Percentiles rank a stretch among this genome's conserved stretches.
phyloP scores from a whole-genome alignment of 2,113 vertebrate genomes.

The Plestiodon gilberti region DNA sequence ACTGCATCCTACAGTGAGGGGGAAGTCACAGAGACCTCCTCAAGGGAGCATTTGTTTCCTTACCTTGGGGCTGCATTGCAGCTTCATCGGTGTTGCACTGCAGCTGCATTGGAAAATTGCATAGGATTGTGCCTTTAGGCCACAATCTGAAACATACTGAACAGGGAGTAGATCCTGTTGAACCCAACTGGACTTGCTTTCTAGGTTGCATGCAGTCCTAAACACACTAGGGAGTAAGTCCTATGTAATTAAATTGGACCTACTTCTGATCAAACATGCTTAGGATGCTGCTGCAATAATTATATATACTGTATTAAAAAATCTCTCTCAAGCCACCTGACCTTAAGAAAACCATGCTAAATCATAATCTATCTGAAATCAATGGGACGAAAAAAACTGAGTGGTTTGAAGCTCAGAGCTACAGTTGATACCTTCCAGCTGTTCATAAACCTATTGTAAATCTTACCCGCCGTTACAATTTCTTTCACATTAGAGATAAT shows the following conservation, averaged over 20 bases:
- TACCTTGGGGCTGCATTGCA: too few relatives aligned
- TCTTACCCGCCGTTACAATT: neutral
- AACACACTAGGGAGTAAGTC: neutral
- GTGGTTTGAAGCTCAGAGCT: neutral
- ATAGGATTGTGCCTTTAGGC: too few relatives aligned
- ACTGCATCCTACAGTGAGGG: too few relatives aligned
- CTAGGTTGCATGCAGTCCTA: too few relatives aligned
- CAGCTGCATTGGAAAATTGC: too few relatives aligned
- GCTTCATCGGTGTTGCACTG: too few relatives aligned
- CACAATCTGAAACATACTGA: too few relatives aligned
- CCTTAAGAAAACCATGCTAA: neutral
- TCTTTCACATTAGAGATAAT: neutral
- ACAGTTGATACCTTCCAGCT: neutral
- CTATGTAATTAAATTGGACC: neutral
- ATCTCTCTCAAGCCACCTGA: neutral
- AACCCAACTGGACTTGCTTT: too few relatives aligned
- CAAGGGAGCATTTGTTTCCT: too few relatives aligned
- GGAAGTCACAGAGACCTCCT: too few relatives aligned
- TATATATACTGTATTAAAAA: neutral
- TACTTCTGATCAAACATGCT: neutral
- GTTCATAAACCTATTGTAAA: neutral
- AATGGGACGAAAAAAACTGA: neutral
- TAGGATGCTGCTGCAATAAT: neutral
- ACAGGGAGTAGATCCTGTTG: too few relatives aligned
- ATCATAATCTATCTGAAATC: neutral